Conservation (phyloP, 2,797 vertebrate species). For the Malacoraja senta region DNA sequence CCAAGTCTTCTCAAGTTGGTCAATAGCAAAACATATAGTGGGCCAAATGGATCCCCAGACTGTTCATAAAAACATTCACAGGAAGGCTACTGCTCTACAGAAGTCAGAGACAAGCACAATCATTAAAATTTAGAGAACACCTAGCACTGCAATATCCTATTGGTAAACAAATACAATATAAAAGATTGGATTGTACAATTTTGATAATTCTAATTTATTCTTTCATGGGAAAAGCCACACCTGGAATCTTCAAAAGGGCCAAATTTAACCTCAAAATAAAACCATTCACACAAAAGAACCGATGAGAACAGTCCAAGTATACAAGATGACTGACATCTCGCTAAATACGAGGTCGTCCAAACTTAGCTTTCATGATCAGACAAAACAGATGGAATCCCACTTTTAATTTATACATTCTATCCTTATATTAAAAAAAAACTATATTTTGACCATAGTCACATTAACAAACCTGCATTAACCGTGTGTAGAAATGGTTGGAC, state of each 20-base stretch:
- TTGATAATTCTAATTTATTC: background rate
- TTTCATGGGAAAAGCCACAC: background rate
- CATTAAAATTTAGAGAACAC: background rate
- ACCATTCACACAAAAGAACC: background rate
- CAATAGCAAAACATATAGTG: background rate
- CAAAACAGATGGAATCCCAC: background rate
- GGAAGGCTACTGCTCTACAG: too few relatives aligned
- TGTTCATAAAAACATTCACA: too few relatives aligned
- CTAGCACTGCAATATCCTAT: background rate
- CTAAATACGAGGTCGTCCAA: background rate
- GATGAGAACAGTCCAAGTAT: background rate
- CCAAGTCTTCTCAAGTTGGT: background rate
- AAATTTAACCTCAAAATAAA: background rate
- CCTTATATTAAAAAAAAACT: background rate
- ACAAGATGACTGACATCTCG: background rate
- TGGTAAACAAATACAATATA: background rate
- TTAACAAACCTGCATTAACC: background rate
- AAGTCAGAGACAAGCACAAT: background rate
- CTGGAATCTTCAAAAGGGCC: background rate
- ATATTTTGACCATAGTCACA: background rate
- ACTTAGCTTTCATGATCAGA: background rate
- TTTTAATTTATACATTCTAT: background rate
- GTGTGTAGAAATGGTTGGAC: background rate
- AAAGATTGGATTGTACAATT: background rate
- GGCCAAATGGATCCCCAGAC: too few relatives aligned